These are phyloP conservation scores for Zaprionus inermis DNA, from an alignment of 1,140 invertebrate genomes.

Conservation along the genomic window DNA sequence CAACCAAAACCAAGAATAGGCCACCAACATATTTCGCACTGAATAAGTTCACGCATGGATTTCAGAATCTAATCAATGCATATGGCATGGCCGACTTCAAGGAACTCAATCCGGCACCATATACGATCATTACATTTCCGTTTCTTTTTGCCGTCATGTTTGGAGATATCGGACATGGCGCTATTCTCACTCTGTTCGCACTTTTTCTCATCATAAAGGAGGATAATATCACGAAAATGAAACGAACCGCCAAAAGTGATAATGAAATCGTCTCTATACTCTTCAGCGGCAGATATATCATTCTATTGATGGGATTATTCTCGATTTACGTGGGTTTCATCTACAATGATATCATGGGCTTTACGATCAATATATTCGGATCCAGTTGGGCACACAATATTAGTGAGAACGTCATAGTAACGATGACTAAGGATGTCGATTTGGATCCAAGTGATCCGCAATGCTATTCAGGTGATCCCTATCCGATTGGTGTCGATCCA, in stretches of 20 bases:
- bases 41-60: slow-evolving; percentile 93
- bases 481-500: slow-evolving; percentile 87
- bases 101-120: slow-evolving; percentile 91
- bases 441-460: slow-evolving; percentile 92
- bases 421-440: slow-evolving; percentile 84
- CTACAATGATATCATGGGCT: slow-evolving; percentile 98
- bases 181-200: slow-evolving; percentile 88
- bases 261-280: slow-evolving; percentile 97
- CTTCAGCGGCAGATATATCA: slow-evolving; percentile 98
- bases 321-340: slow-evolving; percentile 98
- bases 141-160: slow-evolving; percentile 92
- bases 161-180: slow-evolving; percentile 89
- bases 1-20: slow-evolving; percentile 89
- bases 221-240: slow-evolving; percentile 87
- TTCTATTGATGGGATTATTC: slow-evolving; percentile 98
- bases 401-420: slow-evolving; percentile 84
- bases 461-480: slow-evolving; percentile 84
- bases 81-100: slow-evolving; percentile 91
- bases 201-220: slow-evolving; percentile 88
- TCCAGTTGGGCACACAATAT: slow-evolving; percentile 93
- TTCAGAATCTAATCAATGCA: slow-evolving; percentile 93
- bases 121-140: slow-evolving; percentile 91
- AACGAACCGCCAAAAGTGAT: slow-evolving; percentile 91
- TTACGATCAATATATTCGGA: slow-evolving; percentile 96
- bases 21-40: slow-evolving; percentile 92